Percentiles rank a stretch among this genome's conserved stretches.
Evolutionary conservation across 2,797 vertebrate genomes (phyloP).

Genomic region (Esox lucius): DNA sequence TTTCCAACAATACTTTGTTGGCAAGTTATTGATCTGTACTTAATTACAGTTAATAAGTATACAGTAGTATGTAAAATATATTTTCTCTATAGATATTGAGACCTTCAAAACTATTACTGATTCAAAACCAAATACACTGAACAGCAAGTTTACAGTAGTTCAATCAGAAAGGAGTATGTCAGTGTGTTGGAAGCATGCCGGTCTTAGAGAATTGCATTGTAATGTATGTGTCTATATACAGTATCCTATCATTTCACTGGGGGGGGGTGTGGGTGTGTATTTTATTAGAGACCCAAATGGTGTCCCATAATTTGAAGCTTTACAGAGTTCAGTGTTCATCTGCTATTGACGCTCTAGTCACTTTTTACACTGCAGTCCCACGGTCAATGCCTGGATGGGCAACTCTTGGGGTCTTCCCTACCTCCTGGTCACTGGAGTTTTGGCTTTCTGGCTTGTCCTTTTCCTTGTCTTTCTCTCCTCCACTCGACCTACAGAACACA

Average conservation of each 20-base stretch:
- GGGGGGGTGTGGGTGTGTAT: not conserved
- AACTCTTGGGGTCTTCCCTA: conserved; percentile 71
- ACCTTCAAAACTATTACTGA: not conserved
- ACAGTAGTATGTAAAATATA: conserved; percentile 14
- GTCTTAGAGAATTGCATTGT: not conserved
- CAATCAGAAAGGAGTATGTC: conserved; percentile 1
- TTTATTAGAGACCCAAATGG: not conserved
- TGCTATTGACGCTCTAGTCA: conserved; percentile 5
- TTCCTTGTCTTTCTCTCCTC: conserved; percentile 83
- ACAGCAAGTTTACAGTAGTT: conserved; percentile 36
- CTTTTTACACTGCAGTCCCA: conserved; percentile 83
- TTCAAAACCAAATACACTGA: not conserved
- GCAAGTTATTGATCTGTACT: not conserved
- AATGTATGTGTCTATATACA: not conserved
- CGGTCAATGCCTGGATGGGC: conserved; percentile 78
- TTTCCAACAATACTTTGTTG: conserved; percentile 8
- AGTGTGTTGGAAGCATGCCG: not conserved
- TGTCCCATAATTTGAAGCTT: conserved; percentile 4
- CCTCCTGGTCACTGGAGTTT: conserved; percentile 72
- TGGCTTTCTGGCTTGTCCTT: conserved; percentile 77
- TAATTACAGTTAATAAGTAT: conserved; percentile 46
- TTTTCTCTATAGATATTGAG: conserved; percentile 3
- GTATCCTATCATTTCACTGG: not conserved
- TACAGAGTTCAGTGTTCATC: not conserved
- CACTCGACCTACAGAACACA: conserved; percentile 74